Percentiles rank a stretch among this genome's conserved stretches.
These are phyloP conservation scores for Lepilemur septentrionalis DNA, from an alignment of 2,797 vertebrate species.

Conservation along the genomic window DNA sequence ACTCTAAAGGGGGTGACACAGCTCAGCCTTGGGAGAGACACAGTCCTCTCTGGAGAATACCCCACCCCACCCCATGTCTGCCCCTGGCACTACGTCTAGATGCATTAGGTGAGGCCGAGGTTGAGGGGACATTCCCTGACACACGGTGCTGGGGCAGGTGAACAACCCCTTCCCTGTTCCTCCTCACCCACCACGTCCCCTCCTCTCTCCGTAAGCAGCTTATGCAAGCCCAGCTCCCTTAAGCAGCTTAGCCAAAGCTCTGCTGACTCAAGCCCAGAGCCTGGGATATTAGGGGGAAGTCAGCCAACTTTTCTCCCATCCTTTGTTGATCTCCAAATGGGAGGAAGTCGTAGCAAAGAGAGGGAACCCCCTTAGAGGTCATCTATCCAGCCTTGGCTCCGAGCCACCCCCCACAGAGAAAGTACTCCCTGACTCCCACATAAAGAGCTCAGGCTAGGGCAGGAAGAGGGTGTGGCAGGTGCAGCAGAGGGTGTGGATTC, in stretches of 20 bases:
- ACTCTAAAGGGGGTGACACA: neutral
- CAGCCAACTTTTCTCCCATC: neutral
- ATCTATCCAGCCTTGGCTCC: neutral
- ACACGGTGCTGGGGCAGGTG: neutral
- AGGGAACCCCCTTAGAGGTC: conserved; percentile 42
- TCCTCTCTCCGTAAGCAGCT: conserved; percentile 56
- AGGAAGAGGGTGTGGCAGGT: neutral
- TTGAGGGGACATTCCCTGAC: neutral
- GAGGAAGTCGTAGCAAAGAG: conserved; percentile 32
- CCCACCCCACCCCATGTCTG: neutral
- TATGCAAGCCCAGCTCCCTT: conserved; percentile 54
- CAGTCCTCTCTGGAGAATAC: neutral
- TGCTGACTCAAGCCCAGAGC: conserved; percentile 62
- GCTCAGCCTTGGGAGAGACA: neutral
- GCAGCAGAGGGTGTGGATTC: neutral
- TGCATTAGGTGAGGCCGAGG: neutral
- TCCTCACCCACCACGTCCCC: neutral
- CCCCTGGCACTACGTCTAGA: neutral
- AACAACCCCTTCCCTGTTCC: neutral
- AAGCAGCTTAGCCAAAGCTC: conserved; percentile 76
- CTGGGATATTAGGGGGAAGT: neutral
- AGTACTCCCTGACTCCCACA: neutral
- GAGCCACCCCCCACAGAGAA: neutral
- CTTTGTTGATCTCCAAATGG: conserved; percentile 36
- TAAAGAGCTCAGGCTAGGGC: neutral